phyloP scores from a whole-genome alignment of 1,140 invertebrate species.

The Lethocerus indicus region DNA sequence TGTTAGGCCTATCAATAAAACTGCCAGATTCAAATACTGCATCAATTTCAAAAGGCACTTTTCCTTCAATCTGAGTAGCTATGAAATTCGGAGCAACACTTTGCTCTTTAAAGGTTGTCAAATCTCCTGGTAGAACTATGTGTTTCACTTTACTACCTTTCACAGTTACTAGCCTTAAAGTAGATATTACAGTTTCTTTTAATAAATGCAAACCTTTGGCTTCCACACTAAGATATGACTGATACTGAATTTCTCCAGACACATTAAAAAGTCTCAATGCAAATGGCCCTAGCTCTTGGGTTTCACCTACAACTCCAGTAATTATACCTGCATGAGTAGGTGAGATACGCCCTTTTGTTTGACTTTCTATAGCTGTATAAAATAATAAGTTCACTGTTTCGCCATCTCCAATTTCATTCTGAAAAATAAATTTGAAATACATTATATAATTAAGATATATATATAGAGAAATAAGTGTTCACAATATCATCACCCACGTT shows the following conservation, averaged over 20 bases:
- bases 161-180: slow-evolving; percentile 38
- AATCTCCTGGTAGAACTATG: slow-evolving; percentile 34
- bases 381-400: slow-evolving; percentile 52
- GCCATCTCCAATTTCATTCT: slow-evolving; percentile 21
- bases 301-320: slow-evolving; percentile 56
- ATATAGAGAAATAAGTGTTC: too few relatives aligned
- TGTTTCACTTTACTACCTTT: slow-evolving; percentile 34
- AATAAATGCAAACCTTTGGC: slow-evolving; percentile 52
- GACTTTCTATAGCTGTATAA: slow-evolving; percentile 59
- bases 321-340: slow-evolving; percentile 30
- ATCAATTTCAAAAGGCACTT: slow-evolving; percentile 69
- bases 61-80: slow-evolving; percentile 59
- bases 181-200: slow-evolving; percentile 58
- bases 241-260: slow-evolving; percentile 29
- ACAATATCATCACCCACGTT: too few relatives aligned
- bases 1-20: slow-evolving; percentile 32
- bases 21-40: slow-evolving; percentile 66
- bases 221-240: slow-evolving; percentile 53
- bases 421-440: slow-evolving; percentile 18
- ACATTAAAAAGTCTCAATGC: slow-evolving; percentile 29
- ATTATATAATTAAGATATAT: too few relatives aligned
- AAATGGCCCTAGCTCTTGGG: slow-evolving; percentile 64
- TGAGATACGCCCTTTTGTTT: slow-evolving; percentile 39
- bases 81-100: slow-evolving; percentile 55
- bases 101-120: slow-evolving; percentile 19